Evolutionary conservation across 2,888 invertebrate species (phyloP), one percentile per base, ranked within the genome.

Genomic region (Drosophila quinaria): DNA sequence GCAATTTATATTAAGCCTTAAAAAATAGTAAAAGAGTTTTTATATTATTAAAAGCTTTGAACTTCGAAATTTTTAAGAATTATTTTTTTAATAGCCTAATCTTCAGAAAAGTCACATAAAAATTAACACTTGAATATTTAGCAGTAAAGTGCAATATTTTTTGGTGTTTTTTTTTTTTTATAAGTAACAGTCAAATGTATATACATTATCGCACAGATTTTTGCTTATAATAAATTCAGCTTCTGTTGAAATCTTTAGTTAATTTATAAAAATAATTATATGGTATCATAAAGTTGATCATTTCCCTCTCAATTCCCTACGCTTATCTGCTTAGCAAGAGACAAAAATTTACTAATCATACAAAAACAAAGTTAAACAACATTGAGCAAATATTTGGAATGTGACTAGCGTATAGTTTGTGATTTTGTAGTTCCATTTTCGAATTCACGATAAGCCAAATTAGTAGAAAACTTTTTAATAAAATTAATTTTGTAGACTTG

Each of bases 311-410:
- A 29, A 22, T 46, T 10, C n/a, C n/a, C n/a, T n/a, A n/a, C n/a
- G 25, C 10, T 54, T 78, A 63, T 49, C 50, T 17, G 33, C 8
- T 69, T 33, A 58, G 17, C 25, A 41, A 8, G 29, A 19, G 29
- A 33, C 11, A 22, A 25, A 19, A 33, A 15, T n/a, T 11, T 5
- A 19, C 29, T 29, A 22, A 19, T 15, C 46, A 11, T 4, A 31
- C 19, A 15, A 39, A 49, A 37, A 29, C 5, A 37, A 31, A 31
- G 31, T 31, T 41, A 51, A 47, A 49, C 37, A 51, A 46, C 8
- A 39, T 31, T 31, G 6, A 44, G 47, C n/a, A 66, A 66, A 52
- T 42, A 66, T 66, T 72, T 33, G 1, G 19, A 50, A 17, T 49
- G 49, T 3, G 11, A 33, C 0, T 13, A n/a, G 13, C 19, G 8